phyloP scores from a whole-genome alignment of 2,113 vertebrate species.

The Brienomyrus brachyistius region DNA sequence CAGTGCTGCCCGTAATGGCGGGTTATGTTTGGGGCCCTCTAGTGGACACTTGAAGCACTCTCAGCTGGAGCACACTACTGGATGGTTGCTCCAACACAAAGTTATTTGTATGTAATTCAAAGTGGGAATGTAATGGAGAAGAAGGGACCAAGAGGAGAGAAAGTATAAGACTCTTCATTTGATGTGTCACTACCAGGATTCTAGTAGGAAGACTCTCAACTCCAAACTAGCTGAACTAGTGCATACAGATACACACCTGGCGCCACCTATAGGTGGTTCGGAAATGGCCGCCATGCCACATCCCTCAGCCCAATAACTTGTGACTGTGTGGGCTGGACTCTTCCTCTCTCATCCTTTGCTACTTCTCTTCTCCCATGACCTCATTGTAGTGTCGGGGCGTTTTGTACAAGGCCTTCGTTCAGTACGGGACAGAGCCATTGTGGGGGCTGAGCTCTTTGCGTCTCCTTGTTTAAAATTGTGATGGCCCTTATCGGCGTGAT shows the following conservation, averaged over 20 bases:
- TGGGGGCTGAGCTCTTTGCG: not conserved
- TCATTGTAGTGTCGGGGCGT: not conserved
- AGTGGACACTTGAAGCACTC: not conserved
- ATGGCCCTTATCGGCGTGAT: not conserved
- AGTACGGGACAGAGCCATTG: not conserved
- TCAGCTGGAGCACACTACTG: not conserved
- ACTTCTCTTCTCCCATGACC: not conserved
- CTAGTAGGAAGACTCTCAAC: not conserved
- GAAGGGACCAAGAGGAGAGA: not conserved
- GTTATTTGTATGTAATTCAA: not conserved
- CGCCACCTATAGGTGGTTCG: not conserved
- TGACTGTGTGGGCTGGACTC: not conserved
- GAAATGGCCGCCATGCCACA: not conserved
- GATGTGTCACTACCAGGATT: not conserved
- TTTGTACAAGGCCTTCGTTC: not conserved
- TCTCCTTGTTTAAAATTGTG: conserved; percentile 7
- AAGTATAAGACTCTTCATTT: not conserved
- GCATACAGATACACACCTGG: not conserved
- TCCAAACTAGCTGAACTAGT: not conserved
- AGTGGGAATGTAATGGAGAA: not conserved
- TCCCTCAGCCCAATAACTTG: not conserved
- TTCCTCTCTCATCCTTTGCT: not conserved
- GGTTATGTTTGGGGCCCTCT: not conserved
- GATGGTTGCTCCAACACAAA: not conserved
- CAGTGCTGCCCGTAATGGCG: not conserved